phyloP scores from a whole-genome alignment of 1,140 invertebrate genomes.

The Ceratosolen solmsi region DNA sequence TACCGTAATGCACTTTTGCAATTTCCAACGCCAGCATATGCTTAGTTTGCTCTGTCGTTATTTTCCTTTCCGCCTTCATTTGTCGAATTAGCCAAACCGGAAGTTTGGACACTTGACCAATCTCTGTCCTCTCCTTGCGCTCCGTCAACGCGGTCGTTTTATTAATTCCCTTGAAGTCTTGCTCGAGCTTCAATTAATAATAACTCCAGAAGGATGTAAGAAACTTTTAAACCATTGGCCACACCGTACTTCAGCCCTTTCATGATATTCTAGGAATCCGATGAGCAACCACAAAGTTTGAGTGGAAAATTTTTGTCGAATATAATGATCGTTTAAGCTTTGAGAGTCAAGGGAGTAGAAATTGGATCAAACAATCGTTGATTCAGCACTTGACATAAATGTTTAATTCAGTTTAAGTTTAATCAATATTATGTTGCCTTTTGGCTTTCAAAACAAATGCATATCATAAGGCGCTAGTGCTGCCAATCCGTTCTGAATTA shows the following conservation, averaged over 20 bases:
- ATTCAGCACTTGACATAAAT: background rate
- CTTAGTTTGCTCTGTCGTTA: too few species aligned
- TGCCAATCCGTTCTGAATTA: too few species aligned
- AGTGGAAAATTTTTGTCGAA: too few species aligned
- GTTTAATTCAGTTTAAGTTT: background rate
- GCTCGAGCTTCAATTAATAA: background rate
- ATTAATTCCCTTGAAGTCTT: constrained; percentile 47
- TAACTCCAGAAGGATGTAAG: too few species aligned
- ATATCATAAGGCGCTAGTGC: too few species aligned
- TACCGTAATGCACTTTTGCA: too few species aligned
- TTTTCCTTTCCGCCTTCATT: constrained; percentile 52
- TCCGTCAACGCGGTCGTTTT: constrained; percentile 56
- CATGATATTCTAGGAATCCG: too few species aligned
- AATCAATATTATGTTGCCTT: background rate
- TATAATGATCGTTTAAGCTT: background rate
- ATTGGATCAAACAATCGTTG: background rate
- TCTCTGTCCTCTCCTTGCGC: constrained; percentile 29
- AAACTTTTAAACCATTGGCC: too few species aligned
- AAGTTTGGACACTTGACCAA: constrained; percentile 62
- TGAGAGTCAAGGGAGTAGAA: background rate
- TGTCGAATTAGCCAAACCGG: constrained; percentile 62
- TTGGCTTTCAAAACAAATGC: too few species aligned
- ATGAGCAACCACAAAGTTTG: too few species aligned
- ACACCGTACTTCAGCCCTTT: too few species aligned
- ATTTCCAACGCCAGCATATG: too few species aligned